Evolutionary conservation across 2,113 vertebrate species (phyloP), one percentile per base, ranked within the genome.

Genomic region (Geococcyx californianus): DNA sequence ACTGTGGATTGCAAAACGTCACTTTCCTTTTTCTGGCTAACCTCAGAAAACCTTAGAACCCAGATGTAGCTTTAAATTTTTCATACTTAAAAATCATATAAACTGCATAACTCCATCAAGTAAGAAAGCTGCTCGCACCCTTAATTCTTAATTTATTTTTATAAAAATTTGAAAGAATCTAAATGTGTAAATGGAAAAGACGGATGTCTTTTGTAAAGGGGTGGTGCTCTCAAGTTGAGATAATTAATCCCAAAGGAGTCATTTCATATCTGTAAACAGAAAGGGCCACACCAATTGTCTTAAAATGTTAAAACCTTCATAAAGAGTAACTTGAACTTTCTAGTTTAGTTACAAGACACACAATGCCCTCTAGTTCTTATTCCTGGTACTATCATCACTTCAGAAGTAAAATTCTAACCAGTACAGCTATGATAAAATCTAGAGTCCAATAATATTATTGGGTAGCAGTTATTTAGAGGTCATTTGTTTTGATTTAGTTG

Each of bases 311-410:
- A 42, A 42, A 42, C 40, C 40, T 94, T 88, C 64, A 77, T 70
- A 67, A 73, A 77, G 55, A 91, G 75, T n/a, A 49, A 21, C 9
- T 49, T 34, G 84, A 76, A 78, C 47, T 52, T 36, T 60, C 69
- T 82, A 6, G 20, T 79, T 92, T 55, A 25, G 70, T 97, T 97
- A 38, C 86, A 96, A 93, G 89, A 94, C 76, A 82, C 79, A 96
- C 93, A 97, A 92, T 93, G 97, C 96, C 96, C 96, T 97, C 97
- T 98, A 97, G 97, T 95, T 96, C 95, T 95, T 93, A 94, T 60
- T 96, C 88, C 8, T 59, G 96, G 97, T 90, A 97, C 34, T 83
- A 93, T 69, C 93, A 70, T 88, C 80, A 26, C 80, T 91, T 94
- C 21, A 72, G 67, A 96, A 86, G 54, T 87, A 52, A 82, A 90